phyloP scores from a whole-genome alignment of 2,113 vertebrate species.

The Trogon surrucura region DNA sequence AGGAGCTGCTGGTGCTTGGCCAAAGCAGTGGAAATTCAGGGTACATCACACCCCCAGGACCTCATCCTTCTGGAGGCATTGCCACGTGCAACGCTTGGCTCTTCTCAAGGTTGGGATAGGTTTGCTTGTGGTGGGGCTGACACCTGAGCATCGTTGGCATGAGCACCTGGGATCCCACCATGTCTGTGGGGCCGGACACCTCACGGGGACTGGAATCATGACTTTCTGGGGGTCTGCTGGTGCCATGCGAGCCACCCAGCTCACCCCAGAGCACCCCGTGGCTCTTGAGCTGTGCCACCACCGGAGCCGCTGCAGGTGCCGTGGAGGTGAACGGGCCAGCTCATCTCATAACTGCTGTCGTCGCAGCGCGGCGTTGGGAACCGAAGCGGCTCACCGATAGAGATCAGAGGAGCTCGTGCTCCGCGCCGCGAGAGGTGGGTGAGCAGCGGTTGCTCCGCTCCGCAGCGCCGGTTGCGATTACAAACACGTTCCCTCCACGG shows the following conservation, averaged over 20 bases:
- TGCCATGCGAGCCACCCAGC: fast-evolving
- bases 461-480: fast-evolving
- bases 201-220: fast-evolving
- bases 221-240: background rate
- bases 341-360: slow-evolving; percentile 42
- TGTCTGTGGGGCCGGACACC: fast-evolving
- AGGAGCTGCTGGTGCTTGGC: background rate
- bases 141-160: fast-evolving
- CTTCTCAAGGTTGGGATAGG: fast-evolving
- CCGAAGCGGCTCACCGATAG: fast-evolving
- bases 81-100: background rate
- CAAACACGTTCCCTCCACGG: fast-evolving
- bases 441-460: background rate
- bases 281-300: background rate
- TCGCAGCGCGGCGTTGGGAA: background rate
- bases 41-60: background rate
- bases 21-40: background rate
- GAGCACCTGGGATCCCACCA: fast-evolving
- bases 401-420: background rate
- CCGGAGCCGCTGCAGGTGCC: background rate
- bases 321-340: background rate
- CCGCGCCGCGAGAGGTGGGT: background rate
- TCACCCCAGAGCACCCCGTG: background rate
- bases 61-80: background rate
- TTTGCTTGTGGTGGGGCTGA: background rate